These are phyloP conservation scores for Andrena bucephala DNA, from an alignment of 2,888 invertebrate genomes.

Conservation along the genomic window DNA sequence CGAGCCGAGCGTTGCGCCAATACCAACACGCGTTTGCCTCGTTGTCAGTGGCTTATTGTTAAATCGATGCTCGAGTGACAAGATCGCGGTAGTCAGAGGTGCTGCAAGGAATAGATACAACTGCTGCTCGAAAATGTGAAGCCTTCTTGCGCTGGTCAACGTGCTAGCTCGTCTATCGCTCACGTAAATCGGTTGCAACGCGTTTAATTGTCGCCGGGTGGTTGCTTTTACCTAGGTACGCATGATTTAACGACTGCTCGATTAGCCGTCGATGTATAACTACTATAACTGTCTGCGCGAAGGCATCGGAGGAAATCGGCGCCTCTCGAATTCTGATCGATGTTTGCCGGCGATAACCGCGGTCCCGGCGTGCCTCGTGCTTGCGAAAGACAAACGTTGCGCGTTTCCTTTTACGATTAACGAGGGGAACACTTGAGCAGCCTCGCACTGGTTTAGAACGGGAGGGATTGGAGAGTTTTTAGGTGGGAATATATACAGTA, in stretches of 20 bases:
- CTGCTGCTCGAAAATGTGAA: neutral
- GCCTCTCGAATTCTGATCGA: no score
- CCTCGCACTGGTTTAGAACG: no score
- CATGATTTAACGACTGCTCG: neutral
- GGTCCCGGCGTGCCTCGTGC: neutral
- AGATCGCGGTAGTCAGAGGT: no score
- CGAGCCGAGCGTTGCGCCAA: neutral
- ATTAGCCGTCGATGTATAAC: neutral
- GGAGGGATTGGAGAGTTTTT: no score
- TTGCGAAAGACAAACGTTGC: neutral
- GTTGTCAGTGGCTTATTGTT: neutral
- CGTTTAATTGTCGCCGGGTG: neutral
- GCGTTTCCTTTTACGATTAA: slow-evolving; percentile 6
- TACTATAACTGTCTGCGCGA: no score
- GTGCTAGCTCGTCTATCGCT: no score
- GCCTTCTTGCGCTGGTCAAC: neutral
- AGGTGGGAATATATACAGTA: no score
- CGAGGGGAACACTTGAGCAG: neutral
- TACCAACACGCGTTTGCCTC: neutral
- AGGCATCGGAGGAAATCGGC: no score
- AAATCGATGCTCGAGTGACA: no score
- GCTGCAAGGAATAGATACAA: neutral
- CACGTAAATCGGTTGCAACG: neutral
- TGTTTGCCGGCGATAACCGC: no score
- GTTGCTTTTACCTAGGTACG: no score